A percentile compares a stretch with the other conserved stretches of the same genome.
Conservation (phyloP, 30 jellyfish, hydroid and myxozoan genomes). For the Cassiopea andromeda region DNA sequence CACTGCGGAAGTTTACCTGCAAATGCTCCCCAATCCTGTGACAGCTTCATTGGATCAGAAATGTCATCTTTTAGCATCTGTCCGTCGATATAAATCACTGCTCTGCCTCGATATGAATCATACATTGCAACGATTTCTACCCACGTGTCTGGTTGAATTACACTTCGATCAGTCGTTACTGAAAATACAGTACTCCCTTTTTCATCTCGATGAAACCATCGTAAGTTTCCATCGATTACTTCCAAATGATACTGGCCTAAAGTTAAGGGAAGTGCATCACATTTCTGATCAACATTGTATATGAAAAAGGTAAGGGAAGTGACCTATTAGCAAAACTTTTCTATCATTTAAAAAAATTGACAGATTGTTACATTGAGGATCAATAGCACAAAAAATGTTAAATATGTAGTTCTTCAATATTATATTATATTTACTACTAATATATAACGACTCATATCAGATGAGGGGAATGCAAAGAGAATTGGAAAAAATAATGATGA, state of each 20-base stretch:
- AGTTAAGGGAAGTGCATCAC: neutral
- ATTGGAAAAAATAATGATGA: no score
- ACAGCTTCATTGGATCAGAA: conserved; percentile 82
- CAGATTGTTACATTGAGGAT: no score
- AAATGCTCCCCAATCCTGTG: conserved; percentile 89
- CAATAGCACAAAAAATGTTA: no score
- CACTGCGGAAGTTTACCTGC: conserved; percentile 64
- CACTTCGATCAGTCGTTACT: conserved; percentile 67
- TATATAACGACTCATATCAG: no score
- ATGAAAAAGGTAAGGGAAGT: no score
- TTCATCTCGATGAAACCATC: conserved; percentile 96
- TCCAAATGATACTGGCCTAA: conserved; percentile 89
- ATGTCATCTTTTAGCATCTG: conserved; percentile 82
- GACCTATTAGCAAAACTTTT: no score
- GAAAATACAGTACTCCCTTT: conserved; percentile 86
- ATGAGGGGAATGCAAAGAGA: no score
- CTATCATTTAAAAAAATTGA: no score
- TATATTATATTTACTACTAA: no score
- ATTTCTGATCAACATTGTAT: no score
- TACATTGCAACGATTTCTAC: conserved; percentile 80
- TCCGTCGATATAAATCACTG: conserved; percentile 74
- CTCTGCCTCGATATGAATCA: conserved; percentile 66
- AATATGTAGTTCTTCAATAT: no score
- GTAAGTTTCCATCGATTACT: conserved; percentile 78
- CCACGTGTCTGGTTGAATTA: conserved; percentile 87